Conservation (phyloP, 2,113 vertebrate species). For the Mobula hypostoma region DNA sequence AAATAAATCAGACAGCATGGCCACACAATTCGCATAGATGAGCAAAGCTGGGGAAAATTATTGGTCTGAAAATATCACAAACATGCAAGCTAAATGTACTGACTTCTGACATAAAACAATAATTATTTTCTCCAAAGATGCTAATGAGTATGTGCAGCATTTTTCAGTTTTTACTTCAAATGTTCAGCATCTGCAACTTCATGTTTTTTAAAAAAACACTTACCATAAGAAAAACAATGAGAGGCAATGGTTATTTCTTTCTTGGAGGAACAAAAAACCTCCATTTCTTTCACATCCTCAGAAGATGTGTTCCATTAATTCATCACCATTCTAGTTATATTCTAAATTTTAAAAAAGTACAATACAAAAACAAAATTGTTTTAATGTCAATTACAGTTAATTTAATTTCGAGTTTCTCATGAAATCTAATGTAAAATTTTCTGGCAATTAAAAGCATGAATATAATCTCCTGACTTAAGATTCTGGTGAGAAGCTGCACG, state of each 20-base stretch:
- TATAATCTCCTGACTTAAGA: background rate
- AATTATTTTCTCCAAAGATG: too few relatives aligned
- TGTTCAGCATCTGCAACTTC: too few relatives aligned
- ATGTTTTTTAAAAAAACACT: too few relatives aligned
- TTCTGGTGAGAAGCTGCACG: background rate
- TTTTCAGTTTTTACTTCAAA: too few relatives aligned
- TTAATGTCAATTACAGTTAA: background rate
- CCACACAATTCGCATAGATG: background rate
- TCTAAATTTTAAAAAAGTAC: background rate
- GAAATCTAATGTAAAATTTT: background rate
- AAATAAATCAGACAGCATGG: background rate
- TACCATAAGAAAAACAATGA: background rate
- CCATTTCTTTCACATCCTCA: background rate
- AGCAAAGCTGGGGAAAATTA: background rate
- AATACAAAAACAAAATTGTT: background rate
- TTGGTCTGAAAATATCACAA: background rate
- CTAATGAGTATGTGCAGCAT: too few relatives aligned
- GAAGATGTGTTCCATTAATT: background rate
- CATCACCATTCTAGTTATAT: background rate
- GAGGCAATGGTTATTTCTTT: background rate
- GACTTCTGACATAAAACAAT: background rate
- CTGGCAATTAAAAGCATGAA: background rate
- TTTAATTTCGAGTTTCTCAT: background rate
- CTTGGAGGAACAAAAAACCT: background rate
- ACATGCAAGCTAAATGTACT: background rate